phyloP scores from a whole-genome alignment of 2,888 invertebrate species.

The Parapristionchus giblindavisi region DNA sequence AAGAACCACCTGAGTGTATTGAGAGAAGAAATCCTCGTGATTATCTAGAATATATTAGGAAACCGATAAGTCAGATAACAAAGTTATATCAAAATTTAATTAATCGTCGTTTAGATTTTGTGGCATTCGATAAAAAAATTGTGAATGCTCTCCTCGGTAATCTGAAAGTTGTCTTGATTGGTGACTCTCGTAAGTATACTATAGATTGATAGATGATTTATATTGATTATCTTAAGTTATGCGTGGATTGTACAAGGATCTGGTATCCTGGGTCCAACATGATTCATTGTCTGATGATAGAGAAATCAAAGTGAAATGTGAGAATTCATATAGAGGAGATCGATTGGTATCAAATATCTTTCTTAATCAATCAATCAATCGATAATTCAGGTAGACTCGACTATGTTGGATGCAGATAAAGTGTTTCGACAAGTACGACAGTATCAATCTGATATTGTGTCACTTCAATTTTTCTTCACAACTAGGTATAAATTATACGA shows the following conservation, averaged over 20 bases:
- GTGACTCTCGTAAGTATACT: too few relatives aligned
- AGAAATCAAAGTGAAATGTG: slow-evolving; percentile 38
- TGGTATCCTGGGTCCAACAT: slow-evolving; percentile 40
- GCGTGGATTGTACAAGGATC: slow-evolving; percentile 55
- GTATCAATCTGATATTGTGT: slow-evolving; percentile 45
- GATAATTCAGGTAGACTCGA: background rate
- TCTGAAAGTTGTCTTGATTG: too few relatives aligned
- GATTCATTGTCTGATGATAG: slow-evolving; percentile 37
- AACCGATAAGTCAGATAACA: too few relatives aligned
- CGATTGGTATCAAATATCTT: slow-evolving; percentile 41
- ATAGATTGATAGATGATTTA: too few relatives aligned
- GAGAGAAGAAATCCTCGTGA: too few relatives aligned
- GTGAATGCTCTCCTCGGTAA: too few relatives aligned
- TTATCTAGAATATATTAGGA: too few relatives aligned
- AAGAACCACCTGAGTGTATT: too few relatives aligned
- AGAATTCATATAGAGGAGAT: slow-evolving; percentile 43
- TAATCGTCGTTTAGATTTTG: too few relatives aligned
- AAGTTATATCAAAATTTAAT: too few relatives aligned
- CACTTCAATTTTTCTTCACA: slow-evolving; percentile 52
- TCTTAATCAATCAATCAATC: background rate
- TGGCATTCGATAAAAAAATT: too few relatives aligned
- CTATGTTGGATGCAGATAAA: slow-evolving; percentile 46
- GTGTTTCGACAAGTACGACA: slow-evolving; percentile 54
- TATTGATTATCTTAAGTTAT: slow-evolving; percentile 49
- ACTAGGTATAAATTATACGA: too few relatives aligned